Conservation (phyloP, 1,140 invertebrate species). For the Megalopta genalis region DNA sequence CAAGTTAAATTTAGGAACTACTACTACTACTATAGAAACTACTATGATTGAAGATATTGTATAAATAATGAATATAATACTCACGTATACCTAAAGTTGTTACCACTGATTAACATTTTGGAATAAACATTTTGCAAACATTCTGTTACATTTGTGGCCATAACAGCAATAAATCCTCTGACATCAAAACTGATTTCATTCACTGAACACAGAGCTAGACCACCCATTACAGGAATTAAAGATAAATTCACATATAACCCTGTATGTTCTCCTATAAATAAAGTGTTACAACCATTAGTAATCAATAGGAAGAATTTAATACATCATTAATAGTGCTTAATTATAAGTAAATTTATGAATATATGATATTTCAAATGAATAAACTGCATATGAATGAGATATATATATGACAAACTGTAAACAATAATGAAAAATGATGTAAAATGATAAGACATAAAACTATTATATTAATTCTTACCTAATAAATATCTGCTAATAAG, state of each 20-base stretch:
- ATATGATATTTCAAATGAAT: not conserved
- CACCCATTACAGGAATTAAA: conserved; percentile 91
- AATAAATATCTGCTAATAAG: conserved; percentile 87
- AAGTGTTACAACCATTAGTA: conserved; percentile 45
- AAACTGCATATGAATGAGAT: not conserved
- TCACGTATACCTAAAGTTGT: conserved; percentile 90
- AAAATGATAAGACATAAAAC: conserved; percentile 3
- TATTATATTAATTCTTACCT: conserved; percentile 74
- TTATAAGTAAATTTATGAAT: not conserved
- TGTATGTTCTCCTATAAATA: conserved; percentile 85
- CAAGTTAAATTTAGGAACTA: not conserved
- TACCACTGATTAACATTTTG: conserved; percentile 90
- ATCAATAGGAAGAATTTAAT: not conserved
- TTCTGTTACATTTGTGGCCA: conserved; percentile 91
- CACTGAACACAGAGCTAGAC: conserved; percentile 89
- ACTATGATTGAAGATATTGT: not conserved
- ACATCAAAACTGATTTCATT: conserved; percentile 92
- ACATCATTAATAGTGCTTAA: too few relatives aligned
- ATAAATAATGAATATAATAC: conserved; percentile 57
- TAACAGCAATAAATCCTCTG: conserved; percentile 88
- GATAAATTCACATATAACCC: conserved; percentile 89
- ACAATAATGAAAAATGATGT: not conserved
- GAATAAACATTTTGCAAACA: conserved; percentile 93
- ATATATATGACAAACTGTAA: conserved; percentile 6
- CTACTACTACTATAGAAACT: not conserved